Evolutionary conservation across 23 tunicate species (phyloP).

Genomic region (Botrylloides violaceus): DNA sequence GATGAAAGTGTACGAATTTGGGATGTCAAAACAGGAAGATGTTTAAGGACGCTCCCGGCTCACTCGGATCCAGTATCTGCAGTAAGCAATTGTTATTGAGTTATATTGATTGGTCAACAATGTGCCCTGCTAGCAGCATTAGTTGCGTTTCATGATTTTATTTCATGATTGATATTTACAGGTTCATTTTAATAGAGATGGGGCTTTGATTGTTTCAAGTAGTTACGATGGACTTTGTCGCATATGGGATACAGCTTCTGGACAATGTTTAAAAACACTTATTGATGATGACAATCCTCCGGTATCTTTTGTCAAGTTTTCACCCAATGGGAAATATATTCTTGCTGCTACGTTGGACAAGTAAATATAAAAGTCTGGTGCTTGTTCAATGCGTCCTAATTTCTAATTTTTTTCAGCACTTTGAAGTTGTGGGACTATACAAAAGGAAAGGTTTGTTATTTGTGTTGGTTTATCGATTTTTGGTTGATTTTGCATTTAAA

Average conservation of each 20-base stretch:
- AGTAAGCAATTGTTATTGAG: no score
- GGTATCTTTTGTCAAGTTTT: slow-evolving; percentile 88
- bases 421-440: slow-evolving; percentile 95
- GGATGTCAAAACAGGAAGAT: slow-evolving; percentile 94
- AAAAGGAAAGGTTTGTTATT: slow-evolving; percentile 72
- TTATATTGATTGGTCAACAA: no score
- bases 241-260: slow-evolving; percentile 94
- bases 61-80: slow-evolving; percentile 97
- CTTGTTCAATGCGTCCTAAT: not conserved
- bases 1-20: slow-evolving; percentile 96
- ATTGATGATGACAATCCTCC: slow-evolving; percentile 97
- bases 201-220: slow-evolving; percentile 83
- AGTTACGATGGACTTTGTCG: slow-evolving; percentile 95
- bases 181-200: slow-evolving; percentile 97
- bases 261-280: slow-evolving; percentile 90
- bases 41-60: slow-evolving; percentile 84
- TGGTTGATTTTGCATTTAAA: no score
- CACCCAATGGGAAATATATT: slow-evolving; percentile 97
- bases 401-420: slow-evolving; percentile 49
- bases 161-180: slow-evolving; percentile 7
- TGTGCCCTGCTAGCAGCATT: no score
- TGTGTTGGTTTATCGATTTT: not conserved
- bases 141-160: no score
- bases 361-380: slow-evolving; percentile 23
- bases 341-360: slow-evolving; percentile 92